phyloP scores from a whole-genome alignment of 2,797 vertebrate genomes.

The Centroberyx gerrardi region DNA sequence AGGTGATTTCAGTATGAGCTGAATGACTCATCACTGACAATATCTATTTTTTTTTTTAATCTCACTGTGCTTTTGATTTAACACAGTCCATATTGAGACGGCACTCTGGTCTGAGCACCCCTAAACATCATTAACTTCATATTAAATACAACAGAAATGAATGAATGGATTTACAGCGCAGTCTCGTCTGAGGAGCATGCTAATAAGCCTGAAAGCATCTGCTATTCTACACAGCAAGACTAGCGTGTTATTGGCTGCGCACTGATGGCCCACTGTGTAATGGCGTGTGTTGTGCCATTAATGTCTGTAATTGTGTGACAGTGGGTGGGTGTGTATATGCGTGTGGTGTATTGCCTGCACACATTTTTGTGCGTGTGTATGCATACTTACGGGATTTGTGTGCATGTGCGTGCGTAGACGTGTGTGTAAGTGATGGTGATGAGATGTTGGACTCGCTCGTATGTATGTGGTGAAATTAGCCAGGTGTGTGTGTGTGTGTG shows the following conservation, averaged over 20 bases:
- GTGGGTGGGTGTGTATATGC: background rate
- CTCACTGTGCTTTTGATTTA: slow-evolving; percentile 13
- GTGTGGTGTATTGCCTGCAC: slow-evolving; percentile 1
- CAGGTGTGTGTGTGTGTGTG: background rate
- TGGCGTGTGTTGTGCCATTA: slow-evolving; percentile 51
- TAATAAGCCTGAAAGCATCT: slow-evolving; percentile 45
- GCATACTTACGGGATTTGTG: background rate
- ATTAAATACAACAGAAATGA: slow-evolving; percentile 51
- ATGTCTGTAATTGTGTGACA: slow-evolving; percentile 31
- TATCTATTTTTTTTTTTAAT: background rate
- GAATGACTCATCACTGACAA: slow-evolving; percentile 36
- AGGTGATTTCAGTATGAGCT: slow-evolving; percentile 16
- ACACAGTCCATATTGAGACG: slow-evolving; percentile 18
- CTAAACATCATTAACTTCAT: slow-evolving; percentile 62
- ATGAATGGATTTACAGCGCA: slow-evolving; percentile 7
- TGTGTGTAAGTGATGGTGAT: slow-evolving; percentile 1
- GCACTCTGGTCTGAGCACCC: slow-evolving; percentile 30
- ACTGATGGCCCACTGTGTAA: slow-evolving; percentile 55
- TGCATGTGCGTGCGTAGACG: slow-evolving; percentile 5
- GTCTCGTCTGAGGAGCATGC: slow-evolving; percentile 35
- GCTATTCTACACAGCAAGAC: slow-evolving; percentile 36
- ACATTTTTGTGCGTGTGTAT: background rate
- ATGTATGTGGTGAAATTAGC: slow-evolving; percentile 65
- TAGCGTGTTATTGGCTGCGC: slow-evolving; percentile 52
- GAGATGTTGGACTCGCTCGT: slow-evolving; percentile 75